Percentiles rank a stretch among this genome's conserved stretches.
Evolutionary conservation across 2,797 vertebrate genomes (phyloP).

Genomic region (Zenarchopterus dispar): DNA sequence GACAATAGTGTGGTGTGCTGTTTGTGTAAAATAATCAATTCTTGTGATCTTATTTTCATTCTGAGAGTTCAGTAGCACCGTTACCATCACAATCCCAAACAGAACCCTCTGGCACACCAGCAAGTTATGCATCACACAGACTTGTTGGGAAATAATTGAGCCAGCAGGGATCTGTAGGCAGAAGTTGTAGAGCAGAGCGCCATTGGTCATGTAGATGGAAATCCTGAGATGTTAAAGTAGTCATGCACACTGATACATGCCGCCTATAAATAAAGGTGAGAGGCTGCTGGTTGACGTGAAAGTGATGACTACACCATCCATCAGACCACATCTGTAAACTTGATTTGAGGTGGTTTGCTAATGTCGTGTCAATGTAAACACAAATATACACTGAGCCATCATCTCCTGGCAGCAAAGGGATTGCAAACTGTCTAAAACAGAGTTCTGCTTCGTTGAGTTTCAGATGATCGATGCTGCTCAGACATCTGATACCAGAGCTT

Average conservation of each 20-base stretch:
- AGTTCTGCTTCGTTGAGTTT: conserved; percentile 26
- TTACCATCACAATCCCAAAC: conserved; percentile 51
- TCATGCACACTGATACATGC: conserved; percentile 21
- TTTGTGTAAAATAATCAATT: conserved; percentile 23
- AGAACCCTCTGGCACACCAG: conserved; percentile 41
- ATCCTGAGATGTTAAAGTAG: conserved; percentile 37
- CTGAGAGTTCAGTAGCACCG: conserved; percentile 29
- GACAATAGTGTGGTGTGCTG: conserved; percentile 3
- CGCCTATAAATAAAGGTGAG: conserved; percentile 32
- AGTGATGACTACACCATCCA: conserved; percentile 11
- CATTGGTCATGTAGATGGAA: conserved; percentile 26
- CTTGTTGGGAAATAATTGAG: conserved; percentile 60
- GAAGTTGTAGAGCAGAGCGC: conserved; percentile 20
- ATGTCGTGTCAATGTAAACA: conserved; percentile 26
- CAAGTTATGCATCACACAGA: conserved; percentile 52
- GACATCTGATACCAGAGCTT: conserved; percentile 16
- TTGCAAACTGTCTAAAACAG: conserved; percentile 25
- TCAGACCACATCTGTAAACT: conserved; percentile 15
- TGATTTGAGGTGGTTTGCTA: conserved; percentile 17
- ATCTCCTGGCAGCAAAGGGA: not conserved
- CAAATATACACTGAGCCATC: conserved; percentile 16
- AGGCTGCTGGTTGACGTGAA: conserved; percentile 20
- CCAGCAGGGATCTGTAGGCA: conserved; percentile 57
- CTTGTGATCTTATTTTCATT: conserved; percentile 49
- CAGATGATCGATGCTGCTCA: conserved; percentile 28